Evolutionary conservation across 2,888 invertebrate genomes (phyloP).

Genomic region (Perizoma flavofasciatum): DNA sequence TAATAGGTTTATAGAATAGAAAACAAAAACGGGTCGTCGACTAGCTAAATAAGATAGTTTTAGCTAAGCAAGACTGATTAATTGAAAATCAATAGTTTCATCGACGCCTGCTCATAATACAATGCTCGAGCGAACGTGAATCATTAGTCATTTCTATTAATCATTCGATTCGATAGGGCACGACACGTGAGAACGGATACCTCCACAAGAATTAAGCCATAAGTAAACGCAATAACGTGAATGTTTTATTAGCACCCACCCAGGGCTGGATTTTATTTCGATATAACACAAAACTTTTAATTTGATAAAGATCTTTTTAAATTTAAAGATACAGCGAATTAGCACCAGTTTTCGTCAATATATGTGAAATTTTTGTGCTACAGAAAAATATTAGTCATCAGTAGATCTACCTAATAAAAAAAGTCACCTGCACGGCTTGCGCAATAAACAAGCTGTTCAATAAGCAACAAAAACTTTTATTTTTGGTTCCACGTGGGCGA

Average conservation of each 20-base stretch:
- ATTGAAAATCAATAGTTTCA: constrained; percentile 24
- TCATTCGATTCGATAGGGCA: background rate
- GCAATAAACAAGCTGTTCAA: too few relatives aligned
- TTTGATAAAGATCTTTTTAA: too few relatives aligned
- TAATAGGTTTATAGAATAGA: constrained; percentile 14
- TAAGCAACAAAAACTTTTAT: too few relatives aligned
- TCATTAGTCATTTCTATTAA: constrained; percentile 2
- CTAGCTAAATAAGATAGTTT: constrained; percentile 12
- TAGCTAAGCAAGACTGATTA: constrained; percentile 22
- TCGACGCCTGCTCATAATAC: constrained; percentile 1
- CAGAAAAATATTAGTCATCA: too few relatives aligned
- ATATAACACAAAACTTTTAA: too few relatives aligned
- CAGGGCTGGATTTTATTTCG: background rate
- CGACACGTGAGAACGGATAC: background rate
- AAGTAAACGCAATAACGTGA: background rate
- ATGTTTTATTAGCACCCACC: background rate
- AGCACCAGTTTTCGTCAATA: too few relatives aligned
- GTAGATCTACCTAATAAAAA: too few relatives aligned
- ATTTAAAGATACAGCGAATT: too few relatives aligned
- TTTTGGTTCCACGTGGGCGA: too few relatives aligned
- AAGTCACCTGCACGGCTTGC: too few relatives aligned
- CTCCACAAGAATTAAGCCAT: background rate
- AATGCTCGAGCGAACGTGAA: constrained; percentile 7
- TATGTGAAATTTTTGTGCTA: too few relatives aligned
- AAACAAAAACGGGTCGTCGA: constrained; percentile 20